Percentiles rank a stretch among this genome's conserved stretches.
phyloP scores from a whole-genome alignment of 2,113 vertebrate genomes.

The Callospermophilus lateralis region DNA sequence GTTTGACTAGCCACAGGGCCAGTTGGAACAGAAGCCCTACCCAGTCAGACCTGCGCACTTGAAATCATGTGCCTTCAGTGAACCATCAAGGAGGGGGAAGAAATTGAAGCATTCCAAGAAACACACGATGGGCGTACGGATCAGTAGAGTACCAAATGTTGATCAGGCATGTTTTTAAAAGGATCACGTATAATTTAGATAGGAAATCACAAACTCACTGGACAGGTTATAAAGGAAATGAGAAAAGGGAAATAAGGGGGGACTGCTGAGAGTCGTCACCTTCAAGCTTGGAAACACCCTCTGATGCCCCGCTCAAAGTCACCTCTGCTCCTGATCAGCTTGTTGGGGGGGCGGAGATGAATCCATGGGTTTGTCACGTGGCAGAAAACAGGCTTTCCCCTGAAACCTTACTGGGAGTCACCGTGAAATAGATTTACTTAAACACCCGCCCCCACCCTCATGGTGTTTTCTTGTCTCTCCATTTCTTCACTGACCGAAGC shows the following conservation, averaged over 20 bases:
- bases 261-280: not conserved
- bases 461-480: not conserved
- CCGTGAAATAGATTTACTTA: not conserved
- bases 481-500: not conserved
- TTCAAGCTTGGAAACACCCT: not conserved
- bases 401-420: not conserved
- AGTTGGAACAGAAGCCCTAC: not conserved
- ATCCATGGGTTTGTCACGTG: not conserved
- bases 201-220: constrained; percentile 4
- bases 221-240: not conserved
- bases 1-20: not conserved
- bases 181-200: constrained; percentile 22
- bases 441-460: too few species aligned
- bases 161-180: constrained; percentile 27
- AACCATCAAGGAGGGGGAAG: not conserved
- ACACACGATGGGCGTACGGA: not conserved
- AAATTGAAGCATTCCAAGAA: constrained; percentile 3
- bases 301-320: not conserved
- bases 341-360: not conserved
- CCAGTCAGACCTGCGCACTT: not conserved
- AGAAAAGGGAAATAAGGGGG: not conserved
- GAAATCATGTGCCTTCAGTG: not conserved
- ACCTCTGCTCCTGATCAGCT: not conserved
- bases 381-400: not conserved
- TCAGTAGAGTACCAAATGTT: not conserved